Conservation (phyloP, 2,113 vertebrate species). For the Phaethornis superciliosus region DNA sequence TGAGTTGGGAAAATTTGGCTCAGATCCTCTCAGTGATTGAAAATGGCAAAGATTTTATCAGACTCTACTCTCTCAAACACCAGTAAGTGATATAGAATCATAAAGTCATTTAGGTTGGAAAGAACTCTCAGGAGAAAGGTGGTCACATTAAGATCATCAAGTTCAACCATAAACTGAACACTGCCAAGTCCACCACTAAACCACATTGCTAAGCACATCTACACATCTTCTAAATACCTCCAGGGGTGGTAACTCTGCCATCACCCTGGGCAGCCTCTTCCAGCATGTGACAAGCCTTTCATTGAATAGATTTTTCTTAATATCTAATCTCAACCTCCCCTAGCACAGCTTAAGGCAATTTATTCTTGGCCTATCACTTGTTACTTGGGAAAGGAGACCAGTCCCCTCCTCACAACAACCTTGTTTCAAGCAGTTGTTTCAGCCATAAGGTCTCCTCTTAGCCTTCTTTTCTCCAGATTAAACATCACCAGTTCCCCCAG, state of each 20-base stretch:
- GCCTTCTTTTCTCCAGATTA: background rate
- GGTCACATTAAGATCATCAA: background rate
- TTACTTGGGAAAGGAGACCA: background rate
- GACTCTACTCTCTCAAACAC: background rate
- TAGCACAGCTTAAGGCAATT: background rate
- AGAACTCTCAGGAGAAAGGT: background rate
- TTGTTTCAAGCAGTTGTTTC: background rate
- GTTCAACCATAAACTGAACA: background rate
- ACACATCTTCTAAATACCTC: background rate
- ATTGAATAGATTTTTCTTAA: background rate
- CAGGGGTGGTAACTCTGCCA: background rate
- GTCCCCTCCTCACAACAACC: background rate
- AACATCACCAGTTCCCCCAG: background rate
- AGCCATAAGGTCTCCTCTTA: background rate
- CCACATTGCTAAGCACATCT: background rate
- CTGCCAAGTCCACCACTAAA: background rate
- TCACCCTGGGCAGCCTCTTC: too few species aligned
- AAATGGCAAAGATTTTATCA: background rate
- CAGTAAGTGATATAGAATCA: background rate
- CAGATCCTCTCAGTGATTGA: background rate
- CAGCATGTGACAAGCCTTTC: background rate
- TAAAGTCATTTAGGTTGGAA: background rate
- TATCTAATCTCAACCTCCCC: background rate
- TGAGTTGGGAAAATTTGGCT: background rate
- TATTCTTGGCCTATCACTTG: background rate